Conservation (phyloP, 2,113 vertebrate genomes). For the Mormyrus iriodes region DNA sequence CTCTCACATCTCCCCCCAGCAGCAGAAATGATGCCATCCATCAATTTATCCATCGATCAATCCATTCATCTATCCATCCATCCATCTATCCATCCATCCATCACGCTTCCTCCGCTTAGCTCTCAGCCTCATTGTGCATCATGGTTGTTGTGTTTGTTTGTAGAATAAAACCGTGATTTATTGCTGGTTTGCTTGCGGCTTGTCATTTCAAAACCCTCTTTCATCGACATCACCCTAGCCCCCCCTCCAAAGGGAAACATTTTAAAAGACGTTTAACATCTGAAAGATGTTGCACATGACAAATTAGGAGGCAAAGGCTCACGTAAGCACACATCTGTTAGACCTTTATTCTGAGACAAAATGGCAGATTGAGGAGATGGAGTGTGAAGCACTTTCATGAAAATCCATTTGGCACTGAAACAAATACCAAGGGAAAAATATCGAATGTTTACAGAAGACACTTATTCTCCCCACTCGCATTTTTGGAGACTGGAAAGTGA, state of each 20-base stretch:
- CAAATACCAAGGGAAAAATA: neutral
- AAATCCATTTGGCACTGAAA: neutral
- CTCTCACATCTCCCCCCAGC: neutral
- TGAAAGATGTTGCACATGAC: neutral
- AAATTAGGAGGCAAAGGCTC: neutral
- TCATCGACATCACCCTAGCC: neutral
- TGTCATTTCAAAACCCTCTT: neutral
- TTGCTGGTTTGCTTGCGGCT: neutral
- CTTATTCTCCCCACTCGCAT: too few species aligned
- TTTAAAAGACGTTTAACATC: neutral
- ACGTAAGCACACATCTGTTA: neutral
- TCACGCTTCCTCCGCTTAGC: neutral
- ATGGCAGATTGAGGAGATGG: neutral
- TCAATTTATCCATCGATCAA: neutral
- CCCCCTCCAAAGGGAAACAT: neutral
- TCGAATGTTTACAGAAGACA: too few species aligned
- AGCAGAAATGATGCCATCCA: neutral
- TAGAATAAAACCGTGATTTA: neutral
- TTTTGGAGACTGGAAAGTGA: too few species aligned
- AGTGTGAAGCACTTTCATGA: neutral
- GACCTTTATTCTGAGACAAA: neutral
- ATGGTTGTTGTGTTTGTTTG: neutral
- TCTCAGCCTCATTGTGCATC: neutral
- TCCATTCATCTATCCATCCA: neutral
- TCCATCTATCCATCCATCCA: neutral